Evolutionary conservation across 2,113 vertebrate species (phyloP), one percentile per base, ranked within the genome.

Genomic region (Ictalurus punctatus): DNA sequence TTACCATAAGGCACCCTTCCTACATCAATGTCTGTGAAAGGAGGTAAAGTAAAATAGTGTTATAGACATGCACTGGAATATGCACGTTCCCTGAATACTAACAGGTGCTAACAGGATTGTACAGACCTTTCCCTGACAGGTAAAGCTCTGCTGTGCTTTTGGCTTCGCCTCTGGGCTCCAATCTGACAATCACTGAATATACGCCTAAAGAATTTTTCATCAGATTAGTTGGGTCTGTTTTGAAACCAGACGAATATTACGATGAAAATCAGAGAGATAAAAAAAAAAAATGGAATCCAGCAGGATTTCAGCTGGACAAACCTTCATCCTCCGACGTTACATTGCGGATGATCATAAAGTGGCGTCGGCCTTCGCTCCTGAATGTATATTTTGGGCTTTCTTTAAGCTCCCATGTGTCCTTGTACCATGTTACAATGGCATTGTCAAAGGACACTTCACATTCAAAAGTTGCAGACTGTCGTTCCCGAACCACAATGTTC

Each of bases 371-470:
- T 90, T 99, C 97, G 25, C 97, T 99, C 92, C 94, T 96, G 91
- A 99, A 99, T 94, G 97, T 99, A 95, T 99, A 99, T 92, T 99
- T 99, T 87, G 95, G 95, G 93, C 98, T 97, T 92, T 99, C 98
- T 76, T 90, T 96, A 91, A 99, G 96, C 91, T 99, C 98, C 89
- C 95, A 97, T 34, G 97, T 96, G 89, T 97, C 98, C 95, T 99
- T 99, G 92, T 99, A 99, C 98, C 98, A 99, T 0, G 98, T 98
- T 84, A 99, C 98, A 16, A 99, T 94, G 21, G 98, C 98, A 59
- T 99, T 98, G 94, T 99, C 98, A 85, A 99, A 99, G 87, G 98
- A 99, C 80, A 99, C 98, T 87, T 99, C 98, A 0, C 98, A 99
- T 90, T 99, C 98, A 48, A 99, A 99, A 86, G 97, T 98, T 91